Evolutionary conservation across 2,797 vertebrate genomes (phyloP).

Genomic region (Halcyon leucocephala): DNA sequence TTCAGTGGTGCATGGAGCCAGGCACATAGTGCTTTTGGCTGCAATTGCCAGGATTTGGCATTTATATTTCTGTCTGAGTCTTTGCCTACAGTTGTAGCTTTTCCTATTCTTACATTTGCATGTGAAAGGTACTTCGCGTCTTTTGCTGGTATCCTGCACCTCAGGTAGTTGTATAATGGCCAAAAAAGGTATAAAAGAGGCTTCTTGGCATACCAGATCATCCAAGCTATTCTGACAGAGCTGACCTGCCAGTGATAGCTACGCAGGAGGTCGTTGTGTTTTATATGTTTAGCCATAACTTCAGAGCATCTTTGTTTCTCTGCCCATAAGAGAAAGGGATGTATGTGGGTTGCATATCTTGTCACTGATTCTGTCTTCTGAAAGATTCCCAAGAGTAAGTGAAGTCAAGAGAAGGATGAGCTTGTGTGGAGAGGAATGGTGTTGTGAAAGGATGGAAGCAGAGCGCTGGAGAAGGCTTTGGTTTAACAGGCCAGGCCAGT

Average conservation of each 20-base stretch:
- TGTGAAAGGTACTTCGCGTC: neutral
- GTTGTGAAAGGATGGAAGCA: neutral
- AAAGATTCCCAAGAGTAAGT: neutral
- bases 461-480: neutral
- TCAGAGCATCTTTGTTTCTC: neutral
- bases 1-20: neutral
- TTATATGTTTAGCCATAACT: neutral
- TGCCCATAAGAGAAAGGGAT: neutral
- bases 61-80: slow-evolving; percentile 9
- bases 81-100: neutral
- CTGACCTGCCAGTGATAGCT: neutral
- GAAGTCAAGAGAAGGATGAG: neutral
- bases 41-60: neutral
- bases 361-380: neutral
- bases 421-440: neutral
- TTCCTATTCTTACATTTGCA: slow-evolving; percentile 22
- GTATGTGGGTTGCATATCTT: neutral
- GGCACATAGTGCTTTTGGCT: neutral
- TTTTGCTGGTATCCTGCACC: neutral
- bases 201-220: neutral
- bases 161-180: neutral
- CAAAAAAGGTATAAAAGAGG: neutral
- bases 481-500: neutral
- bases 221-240: neutral
- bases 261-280: neutral